Percentiles rank a stretch among this genome's conserved stretches.
Evolutionary conservation across 1,140 invertebrate species (phyloP).

Genomic region (Drosophila prosaltans): DNA sequence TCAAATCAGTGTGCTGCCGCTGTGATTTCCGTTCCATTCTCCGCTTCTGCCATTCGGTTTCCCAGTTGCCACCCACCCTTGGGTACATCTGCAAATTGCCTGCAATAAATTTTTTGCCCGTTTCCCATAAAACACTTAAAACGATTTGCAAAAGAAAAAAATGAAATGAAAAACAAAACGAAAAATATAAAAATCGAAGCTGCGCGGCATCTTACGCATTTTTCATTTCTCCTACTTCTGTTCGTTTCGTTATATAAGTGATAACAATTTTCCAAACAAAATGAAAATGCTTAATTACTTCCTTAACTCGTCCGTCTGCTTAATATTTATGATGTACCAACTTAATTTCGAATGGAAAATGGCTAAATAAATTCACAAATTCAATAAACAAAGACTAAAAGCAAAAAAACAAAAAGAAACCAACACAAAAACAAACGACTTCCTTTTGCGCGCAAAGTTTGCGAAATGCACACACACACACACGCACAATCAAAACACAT

Average conservation of each 20-base stretch:
- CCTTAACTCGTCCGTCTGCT: conserved; percentile 34
- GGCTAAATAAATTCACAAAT: conserved; percentile 54
- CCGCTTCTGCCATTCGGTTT: background rate
- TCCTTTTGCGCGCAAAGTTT: conserved; percentile 47
- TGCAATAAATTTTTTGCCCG: conserved; percentile 75
- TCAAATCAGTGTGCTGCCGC: conserved; percentile 63
- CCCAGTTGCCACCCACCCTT: conserved; percentile 9
- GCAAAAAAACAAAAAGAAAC: conserved; percentile 48
- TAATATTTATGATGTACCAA: conserved; percentile 56
- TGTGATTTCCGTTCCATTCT: conserved; percentile 63
- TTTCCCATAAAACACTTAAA: conserved; percentile 80
- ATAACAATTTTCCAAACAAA: conserved; percentile 65
- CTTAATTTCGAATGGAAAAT: conserved; percentile 48
- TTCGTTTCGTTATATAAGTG: conserved; percentile 24
- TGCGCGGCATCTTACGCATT: conserved; percentile 29
- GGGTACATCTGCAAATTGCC: conserved; percentile 73
- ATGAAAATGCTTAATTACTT: conserved; percentile 76
- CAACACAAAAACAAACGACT: conserved; percentile 71
- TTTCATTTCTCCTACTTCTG: conserved; percentile 51
- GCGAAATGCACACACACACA: conserved; percentile 7
- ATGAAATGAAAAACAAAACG: conserved; percentile 3
- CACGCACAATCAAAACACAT: background rate
- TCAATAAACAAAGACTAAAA: conserved; percentile 50
- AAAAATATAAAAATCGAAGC: conserved; percentile 26
- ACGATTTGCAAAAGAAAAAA: conserved; percentile 60